Percentiles rank a stretch among this genome's conserved stretches.
These are phyloP conservation scores for Cladorhizidae sp. DNA, from an alignment of 37 sponge, comb jelly and placozoan genomes.

Conservation along the genomic window DNA sequence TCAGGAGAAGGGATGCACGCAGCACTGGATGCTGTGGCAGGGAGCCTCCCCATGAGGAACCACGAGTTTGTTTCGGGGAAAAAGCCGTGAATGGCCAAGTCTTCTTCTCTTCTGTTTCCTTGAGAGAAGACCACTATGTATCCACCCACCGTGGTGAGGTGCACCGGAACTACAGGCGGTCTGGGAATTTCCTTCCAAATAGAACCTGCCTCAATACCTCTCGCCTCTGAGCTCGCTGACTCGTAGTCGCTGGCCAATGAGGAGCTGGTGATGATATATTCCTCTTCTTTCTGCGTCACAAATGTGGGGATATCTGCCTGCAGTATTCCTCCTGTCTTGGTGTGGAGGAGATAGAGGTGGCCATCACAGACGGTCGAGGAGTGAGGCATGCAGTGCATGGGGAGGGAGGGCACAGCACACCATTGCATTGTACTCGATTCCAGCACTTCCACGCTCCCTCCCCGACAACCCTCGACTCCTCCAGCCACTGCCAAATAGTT, in stretches of 20 bases:
- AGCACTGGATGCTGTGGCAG: background rate
- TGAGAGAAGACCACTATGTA: slow-evolving; percentile 5
- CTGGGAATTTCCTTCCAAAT: background rate
- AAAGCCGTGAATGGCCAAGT: background rate
- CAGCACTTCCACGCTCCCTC: slow-evolving; percentile 24
- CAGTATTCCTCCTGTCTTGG: background rate
- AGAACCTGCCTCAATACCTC: background rate
- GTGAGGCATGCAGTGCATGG: slow-evolving; percentile 11
- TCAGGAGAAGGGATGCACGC: slow-evolving; percentile 1
- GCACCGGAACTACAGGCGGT: background rate
- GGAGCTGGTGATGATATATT: too few species aligned
- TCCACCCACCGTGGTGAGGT: background rate
- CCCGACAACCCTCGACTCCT: slow-evolving; percentile 21
- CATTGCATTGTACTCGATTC: slow-evolving; percentile 3
- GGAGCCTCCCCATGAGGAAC: background rate
- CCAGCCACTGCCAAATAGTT: slow-evolving; percentile 21
- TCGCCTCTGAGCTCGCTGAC: background rate
- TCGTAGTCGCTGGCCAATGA: background rate
- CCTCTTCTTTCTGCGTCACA: slow-evolving; percentile 3
- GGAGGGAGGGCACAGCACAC: slow-evolving; percentile 11
- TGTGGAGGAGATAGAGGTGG: background rate
- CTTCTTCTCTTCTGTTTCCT: background rate
- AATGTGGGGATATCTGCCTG: background rate
- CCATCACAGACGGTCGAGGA: background rate
- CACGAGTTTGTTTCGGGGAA: slow-evolving; percentile 6